Percentiles rank a stretch among this genome's conserved stretches.
phyloP scores from a whole-genome alignment of 2,888 invertebrate genomes.

The Halictus quadricinctus region DNA sequence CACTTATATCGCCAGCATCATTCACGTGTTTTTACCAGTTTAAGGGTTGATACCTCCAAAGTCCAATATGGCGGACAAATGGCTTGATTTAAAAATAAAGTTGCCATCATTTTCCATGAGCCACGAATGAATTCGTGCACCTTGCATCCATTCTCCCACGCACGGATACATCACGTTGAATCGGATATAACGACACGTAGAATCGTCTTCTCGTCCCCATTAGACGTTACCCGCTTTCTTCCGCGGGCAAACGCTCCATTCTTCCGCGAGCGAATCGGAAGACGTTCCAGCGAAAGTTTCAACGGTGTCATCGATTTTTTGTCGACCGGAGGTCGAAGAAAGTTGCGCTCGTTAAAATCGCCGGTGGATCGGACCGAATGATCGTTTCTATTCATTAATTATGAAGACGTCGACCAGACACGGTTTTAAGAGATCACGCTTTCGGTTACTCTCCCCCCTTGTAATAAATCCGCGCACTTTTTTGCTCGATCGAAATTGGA shows the following conservation, averaged over 20 bases:
- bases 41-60: background rate
- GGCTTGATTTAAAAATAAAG: background rate
- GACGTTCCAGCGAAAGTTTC: constrained; percentile 57
- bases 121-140: background rate
- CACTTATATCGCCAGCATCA: no score
- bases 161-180: background rate
- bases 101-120: background rate
- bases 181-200: background rate
- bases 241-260: constrained; percentile 3
- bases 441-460: background rate
- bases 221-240: constrained; percentile 3
- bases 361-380: constrained; percentile 3
- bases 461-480: background rate
- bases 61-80: background rate
- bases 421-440: background rate
- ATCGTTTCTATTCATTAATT: constrained; percentile 12
- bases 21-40: background rate
- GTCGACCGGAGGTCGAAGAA: constrained; percentile 47
- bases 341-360: constrained; percentile 32
- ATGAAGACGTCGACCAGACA: background rate
- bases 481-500: background rate
- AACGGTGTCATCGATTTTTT: constrained; percentile 30
- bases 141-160: background rate
- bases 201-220: constrained; percentile 1
- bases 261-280: constrained; percentile 27